phyloP scores from a whole-genome alignment of 2,113 vertebrate genomes.

The Lagenorhynchus albirostris region DNA sequence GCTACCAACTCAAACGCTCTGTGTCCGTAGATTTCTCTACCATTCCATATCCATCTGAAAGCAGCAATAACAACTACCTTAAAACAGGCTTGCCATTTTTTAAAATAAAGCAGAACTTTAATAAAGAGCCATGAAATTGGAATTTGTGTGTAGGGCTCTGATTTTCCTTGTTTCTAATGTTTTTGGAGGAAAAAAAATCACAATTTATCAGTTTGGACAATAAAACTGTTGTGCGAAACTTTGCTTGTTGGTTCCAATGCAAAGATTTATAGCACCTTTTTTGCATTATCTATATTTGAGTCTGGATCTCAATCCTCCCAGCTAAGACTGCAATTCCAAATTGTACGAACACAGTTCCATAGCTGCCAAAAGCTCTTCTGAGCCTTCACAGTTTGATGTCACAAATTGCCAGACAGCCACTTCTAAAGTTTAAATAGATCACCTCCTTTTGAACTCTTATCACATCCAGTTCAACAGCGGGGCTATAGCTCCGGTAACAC shows the following conservation, averaged over 20 bases:
- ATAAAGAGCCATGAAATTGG: background rate
- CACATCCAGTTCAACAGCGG: slow-evolving; percentile 17
- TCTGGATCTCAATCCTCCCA: slow-evolving; percentile 12
- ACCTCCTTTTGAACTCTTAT: slow-evolving; percentile 32
- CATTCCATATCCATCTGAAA: background rate
- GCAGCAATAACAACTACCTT: background rate
- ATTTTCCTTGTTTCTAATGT: background rate
- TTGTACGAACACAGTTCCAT: background rate
- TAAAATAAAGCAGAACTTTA: background rate
- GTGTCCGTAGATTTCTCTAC: background rate
- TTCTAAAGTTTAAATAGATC: slow-evolving; percentile 20
- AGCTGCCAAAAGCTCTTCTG: slow-evolving; percentile 42
- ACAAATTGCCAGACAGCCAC: slow-evolving; percentile 16
- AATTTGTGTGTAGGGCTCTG: background rate
- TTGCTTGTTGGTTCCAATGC: background rate
- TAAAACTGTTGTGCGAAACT: background rate
- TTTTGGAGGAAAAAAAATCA: background rate
- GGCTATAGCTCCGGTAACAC: background rate
- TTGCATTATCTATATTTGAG: background rate
- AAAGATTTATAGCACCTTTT: background rate
- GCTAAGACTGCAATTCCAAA: background rate
- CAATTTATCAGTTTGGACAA: background rate
- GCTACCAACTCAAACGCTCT: background rate
- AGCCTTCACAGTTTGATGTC: slow-evolving; percentile 32
- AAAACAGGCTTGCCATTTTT: slow-evolving; percentile 7